Conservation (phyloP, 2,888 invertebrate genomes). For the Diadromus collaris region DNA sequence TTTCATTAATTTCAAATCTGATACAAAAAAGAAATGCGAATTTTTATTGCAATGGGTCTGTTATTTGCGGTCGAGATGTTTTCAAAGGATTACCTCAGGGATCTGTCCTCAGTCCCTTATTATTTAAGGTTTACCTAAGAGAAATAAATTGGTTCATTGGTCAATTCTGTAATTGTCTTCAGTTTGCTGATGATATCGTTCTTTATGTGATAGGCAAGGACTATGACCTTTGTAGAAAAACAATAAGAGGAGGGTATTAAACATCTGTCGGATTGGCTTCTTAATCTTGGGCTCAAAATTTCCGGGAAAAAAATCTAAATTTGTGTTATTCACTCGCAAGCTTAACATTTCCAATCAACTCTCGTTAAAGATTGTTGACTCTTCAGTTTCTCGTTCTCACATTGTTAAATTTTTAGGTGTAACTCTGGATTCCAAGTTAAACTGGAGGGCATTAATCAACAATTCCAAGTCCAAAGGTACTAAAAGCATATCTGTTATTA, state of each 20-base stretch:
- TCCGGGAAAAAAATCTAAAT: neutral
- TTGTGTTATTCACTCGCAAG: neutral
- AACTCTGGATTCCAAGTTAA: neutral
- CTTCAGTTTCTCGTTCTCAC: neutral
- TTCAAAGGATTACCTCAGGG: slow-evolving; percentile 5
- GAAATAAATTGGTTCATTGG: slow-evolving; percentile 3
- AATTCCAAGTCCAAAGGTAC: neutral
- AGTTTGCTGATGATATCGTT: slow-evolving; percentile 17
- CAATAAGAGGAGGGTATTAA: neutral
- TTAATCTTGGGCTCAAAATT: neutral
- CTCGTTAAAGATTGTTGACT: neutral
- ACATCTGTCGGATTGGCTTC: neutral
- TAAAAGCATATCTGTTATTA: neutral
- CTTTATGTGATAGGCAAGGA: neutral
- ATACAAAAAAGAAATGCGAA: slow-evolving; percentile 4
- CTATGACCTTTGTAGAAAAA: neutral
- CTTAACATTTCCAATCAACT: neutral
- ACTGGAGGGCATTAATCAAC: neutral
- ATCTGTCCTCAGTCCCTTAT: neutral
- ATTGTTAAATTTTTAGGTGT: neutral
- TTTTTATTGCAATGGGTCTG: neutral
- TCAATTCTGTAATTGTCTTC: neutral
- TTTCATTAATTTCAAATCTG: neutral
- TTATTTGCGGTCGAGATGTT: neutral
- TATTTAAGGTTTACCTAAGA: slow-evolving; percentile 11